phyloP scores from a whole-genome alignment of 2,113 vertebrate species.

The Phalacrocorax carbo region DNA sequence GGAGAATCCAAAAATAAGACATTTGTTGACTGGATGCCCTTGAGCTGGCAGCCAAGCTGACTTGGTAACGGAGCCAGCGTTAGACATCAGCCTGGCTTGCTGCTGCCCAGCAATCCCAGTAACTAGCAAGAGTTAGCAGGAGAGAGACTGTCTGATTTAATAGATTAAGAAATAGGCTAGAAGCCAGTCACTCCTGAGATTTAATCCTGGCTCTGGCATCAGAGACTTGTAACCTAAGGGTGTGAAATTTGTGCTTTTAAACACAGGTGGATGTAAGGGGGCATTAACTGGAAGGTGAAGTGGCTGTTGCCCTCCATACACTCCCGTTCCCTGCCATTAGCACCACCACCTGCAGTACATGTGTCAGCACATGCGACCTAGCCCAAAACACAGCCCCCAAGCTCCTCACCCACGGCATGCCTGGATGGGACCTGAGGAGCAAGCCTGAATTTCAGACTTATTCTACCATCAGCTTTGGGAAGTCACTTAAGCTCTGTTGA shows the following conservation, averaged over 20 bases:
- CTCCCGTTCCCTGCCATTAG: background rate
- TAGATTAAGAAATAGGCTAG: conserved; percentile 35
- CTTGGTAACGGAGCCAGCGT: conserved; percentile 30
- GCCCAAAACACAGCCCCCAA: background rate
- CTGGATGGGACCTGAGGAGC: background rate
- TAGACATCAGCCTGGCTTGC: conserved; percentile 54
- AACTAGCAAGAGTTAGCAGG: background rate
- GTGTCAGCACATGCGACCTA: rapidly evolving
- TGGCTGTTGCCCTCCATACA: rapidly evolving
- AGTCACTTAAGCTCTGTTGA: background rate
- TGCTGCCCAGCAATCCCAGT: conserved; percentile 44
- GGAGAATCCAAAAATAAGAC: conserved; percentile 75
- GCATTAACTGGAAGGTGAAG: background rate
- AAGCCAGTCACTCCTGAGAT: conserved; percentile 5
- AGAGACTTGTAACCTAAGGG: background rate
- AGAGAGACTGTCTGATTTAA: conserved; percentile 27
- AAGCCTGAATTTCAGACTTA: background rate
- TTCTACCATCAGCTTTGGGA: background rate
- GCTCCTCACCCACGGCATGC: rapidly evolving
- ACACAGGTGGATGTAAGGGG: background rate
- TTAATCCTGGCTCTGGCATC: conserved; percentile 20
- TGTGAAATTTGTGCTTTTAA: background rate
- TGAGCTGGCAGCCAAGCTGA: conserved; percentile 66
- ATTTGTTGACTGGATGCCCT: conserved; percentile 68
- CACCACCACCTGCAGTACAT: background rate